These are phyloP conservation scores for Vireo altiloquus DNA, from an alignment of 2,113 vertebrate genomes.

Conservation along the genomic window DNA sequence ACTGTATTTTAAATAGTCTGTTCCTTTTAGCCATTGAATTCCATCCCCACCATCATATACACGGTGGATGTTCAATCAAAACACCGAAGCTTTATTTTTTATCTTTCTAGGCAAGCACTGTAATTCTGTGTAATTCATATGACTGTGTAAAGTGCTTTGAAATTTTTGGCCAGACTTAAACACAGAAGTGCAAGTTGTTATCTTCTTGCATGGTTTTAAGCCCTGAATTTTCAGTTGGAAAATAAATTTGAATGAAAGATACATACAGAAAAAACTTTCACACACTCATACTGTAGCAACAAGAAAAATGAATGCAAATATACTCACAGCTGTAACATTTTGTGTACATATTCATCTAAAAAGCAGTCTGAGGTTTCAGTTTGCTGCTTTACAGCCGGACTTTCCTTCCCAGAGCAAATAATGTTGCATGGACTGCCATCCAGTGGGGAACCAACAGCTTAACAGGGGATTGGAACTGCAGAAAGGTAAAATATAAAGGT, in stretches of 20 bases:
- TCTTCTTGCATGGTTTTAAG: background rate
- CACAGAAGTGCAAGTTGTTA: background rate
- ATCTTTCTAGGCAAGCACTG: background rate
- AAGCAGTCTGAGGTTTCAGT: background rate
- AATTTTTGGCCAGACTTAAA: background rate
- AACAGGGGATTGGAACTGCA: background rate
- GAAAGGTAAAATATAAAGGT: background rate
- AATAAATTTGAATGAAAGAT: background rate
- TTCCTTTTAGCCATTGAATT: background rate
- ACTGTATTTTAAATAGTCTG: background rate
- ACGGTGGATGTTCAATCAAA: background rate
- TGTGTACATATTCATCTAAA: background rate
- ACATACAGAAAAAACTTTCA: background rate
- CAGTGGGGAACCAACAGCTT: background rate
- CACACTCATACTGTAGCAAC: background rate
- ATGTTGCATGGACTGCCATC: conserved; percentile 17
- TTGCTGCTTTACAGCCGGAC: rapidly evolving
- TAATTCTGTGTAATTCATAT: background rate
- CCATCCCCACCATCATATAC: background rate
- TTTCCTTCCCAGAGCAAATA: background rate
- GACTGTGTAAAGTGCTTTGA: background rate
- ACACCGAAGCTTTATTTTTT: background rate
- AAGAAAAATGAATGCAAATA: background rate
- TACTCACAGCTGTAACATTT: background rate
- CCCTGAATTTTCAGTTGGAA: background rate